These are phyloP conservation scores for Spheniscus mendiculus DNA, from an alignment of 2,113 vertebrate species.

Conservation along the genomic window DNA sequence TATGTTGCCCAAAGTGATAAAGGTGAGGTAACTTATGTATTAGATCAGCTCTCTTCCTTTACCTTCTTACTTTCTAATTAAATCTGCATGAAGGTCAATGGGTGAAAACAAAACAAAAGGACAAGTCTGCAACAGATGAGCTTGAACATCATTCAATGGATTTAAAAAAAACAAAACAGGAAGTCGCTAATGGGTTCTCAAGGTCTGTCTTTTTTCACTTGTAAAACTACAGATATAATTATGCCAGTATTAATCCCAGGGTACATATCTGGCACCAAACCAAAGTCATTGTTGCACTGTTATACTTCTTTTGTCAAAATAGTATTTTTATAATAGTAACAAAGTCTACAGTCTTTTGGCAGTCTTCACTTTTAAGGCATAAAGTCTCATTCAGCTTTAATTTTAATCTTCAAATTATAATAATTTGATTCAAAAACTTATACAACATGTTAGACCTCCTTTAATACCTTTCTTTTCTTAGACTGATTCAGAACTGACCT, in stretches of 20 bases:
- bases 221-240: not conserved
- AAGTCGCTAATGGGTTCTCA: not conserved
- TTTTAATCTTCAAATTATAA: not conserved
- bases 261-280: not conserved
- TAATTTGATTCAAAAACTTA: not conserved
- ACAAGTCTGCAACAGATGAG: not conserved
- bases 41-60: not conserved
- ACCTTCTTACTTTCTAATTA: not conserved
- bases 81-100: not conserved
- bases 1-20: not conserved
- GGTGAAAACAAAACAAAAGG: not conserved
- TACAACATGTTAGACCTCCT: not conserved
- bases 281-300: not conserved
- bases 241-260: not conserved
- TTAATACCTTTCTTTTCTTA: not conserved
- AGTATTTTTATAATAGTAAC: not conserved
- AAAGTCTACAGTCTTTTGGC: not conserved
- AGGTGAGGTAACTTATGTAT: not conserved
- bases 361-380: not conserved
- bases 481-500: not conserved
- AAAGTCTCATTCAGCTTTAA: not conserved
- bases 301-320: not conserved
- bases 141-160: not conserved
- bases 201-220: not conserved
- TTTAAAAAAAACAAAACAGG: not conserved